phyloP scores from a whole-genome alignment of 2,888 invertebrate genomes.

The Drosophila prostipennis region DNA sequence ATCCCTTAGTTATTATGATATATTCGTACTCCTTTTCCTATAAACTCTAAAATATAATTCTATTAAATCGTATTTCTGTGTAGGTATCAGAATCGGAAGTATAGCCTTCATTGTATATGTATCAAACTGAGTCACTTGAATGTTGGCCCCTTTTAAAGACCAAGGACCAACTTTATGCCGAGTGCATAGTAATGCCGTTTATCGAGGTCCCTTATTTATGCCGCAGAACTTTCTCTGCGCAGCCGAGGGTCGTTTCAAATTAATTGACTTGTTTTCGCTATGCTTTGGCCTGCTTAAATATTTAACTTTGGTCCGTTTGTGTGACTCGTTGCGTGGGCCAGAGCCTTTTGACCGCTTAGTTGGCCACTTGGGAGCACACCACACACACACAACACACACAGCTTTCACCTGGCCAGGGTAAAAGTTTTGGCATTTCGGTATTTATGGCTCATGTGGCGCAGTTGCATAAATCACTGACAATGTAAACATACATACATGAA shows the following conservation, averaged over 20 bases:
- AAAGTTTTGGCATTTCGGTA: slow-evolving; percentile 76
- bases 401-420: slow-evolving; percentile 22
- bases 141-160: too few relatives aligned
- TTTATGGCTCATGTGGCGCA: slow-evolving; percentile 82
- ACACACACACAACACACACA: neutral
- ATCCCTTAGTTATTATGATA: too few relatives aligned
- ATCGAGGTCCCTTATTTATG: slow-evolving; percentile 30
- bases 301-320: slow-evolving; percentile 77
- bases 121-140: too few relatives aligned
- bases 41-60: too few relatives aligned
- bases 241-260: slow-evolving; percentile 73
- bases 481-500: slow-evolving; percentile 64
- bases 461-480: slow-evolving; percentile 83
- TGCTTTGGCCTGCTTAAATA: slow-evolving; percentile 75
- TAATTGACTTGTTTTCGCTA: slow-evolving; percentile 82
- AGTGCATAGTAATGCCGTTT: slow-evolving; percentile 23
- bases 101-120: too few relatives aligned
- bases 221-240: slow-evolving; percentile 48
- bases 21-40: too few relatives aligned
- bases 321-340: slow-evolving; percentile 48
- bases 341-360: slow-evolving; percentile 77
- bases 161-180: neutral
- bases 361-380: slow-evolving; percentile 76
- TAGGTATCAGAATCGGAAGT: too few relatives aligned
- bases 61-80: too few relatives aligned